phyloP scores from a whole-genome alignment of 1,140 invertebrate species.

The Oreohelix idahoensis region DNA sequence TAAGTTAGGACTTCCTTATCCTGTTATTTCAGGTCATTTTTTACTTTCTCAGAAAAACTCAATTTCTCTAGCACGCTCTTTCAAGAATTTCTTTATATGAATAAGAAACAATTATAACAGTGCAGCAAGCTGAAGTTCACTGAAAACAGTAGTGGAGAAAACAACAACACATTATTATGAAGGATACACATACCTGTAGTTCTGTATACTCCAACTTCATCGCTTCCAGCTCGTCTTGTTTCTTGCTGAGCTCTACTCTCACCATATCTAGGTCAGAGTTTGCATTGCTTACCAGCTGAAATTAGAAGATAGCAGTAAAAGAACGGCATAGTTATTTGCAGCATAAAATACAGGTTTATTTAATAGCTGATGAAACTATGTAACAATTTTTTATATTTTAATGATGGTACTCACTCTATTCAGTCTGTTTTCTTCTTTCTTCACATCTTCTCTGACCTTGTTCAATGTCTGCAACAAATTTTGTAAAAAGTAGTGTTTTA shows the following conservation, averaged over 20 bases:
- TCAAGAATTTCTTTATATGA: no score
- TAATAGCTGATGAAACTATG: no score
- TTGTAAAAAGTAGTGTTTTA: no score
- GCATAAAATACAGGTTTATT: no score
- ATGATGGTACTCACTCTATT: conserved; percentile 53
- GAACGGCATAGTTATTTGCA: background rate
- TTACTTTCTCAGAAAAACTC: no score
- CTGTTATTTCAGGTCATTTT: no score
- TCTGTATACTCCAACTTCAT: conserved; percentile 51
- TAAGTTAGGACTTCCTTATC: no score
- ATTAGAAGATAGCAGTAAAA: background rate
- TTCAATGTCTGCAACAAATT: conserved; percentile 58
- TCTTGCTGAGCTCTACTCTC: conserved; percentile 57
- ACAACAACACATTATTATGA: no score
- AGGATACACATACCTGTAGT: conserved; percentile 48
- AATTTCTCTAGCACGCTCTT: no score
- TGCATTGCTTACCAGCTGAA: conserved; percentile 65
- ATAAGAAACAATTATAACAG: background rate
- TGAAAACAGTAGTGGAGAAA: no score
- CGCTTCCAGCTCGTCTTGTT: conserved; percentile 60
- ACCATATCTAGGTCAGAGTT: conserved; percentile 64
- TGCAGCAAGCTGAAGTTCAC: no score
- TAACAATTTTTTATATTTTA: no score
- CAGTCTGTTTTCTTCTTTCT: conserved; percentile 63
- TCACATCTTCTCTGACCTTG: conserved; percentile 62